These are phyloP conservation scores for Aporophyla nigra DNA, from an alignment of 2,888 invertebrate species.

Conservation along the genomic window DNA sequence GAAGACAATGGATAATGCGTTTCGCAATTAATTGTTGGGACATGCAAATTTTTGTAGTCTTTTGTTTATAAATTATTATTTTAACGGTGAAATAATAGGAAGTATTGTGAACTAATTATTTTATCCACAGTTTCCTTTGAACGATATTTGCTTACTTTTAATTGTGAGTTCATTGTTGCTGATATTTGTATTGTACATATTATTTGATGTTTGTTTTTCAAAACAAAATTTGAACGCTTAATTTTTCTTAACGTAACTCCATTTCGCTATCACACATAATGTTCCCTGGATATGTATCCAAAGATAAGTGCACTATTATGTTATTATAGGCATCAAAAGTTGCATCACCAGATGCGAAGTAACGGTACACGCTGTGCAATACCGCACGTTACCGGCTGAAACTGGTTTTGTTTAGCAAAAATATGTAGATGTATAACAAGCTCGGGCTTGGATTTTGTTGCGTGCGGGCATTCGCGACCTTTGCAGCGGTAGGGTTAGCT, in stretches of 20 bases:
- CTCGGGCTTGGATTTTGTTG: conserved; percentile 71
- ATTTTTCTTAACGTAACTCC: conserved; percentile 3
- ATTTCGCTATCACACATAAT: conserved; percentile 49
- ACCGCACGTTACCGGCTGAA: conserved; percentile 78
- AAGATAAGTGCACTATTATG: conserved; percentile 86
- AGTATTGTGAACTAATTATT: conserved; percentile 65
- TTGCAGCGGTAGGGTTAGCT: conserved; percentile 78
- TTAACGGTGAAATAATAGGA: conserved; percentile 67
- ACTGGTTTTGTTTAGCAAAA: conserved; percentile 87
- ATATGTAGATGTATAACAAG: conserved; percentile 74
- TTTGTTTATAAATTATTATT: conserved; percentile 69
- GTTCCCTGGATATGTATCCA: conserved; percentile 62
- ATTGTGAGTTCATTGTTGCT: conserved; percentile 33
- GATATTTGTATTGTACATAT: conserved; percentile 15
- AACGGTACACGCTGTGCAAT: conserved; percentile 86
- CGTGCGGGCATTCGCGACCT: conserved; percentile 85
- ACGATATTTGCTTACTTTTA: conserved; percentile 14
- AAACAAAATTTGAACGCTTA: not conserved
- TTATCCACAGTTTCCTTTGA: conserved; percentile 53
- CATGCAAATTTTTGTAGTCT: conserved; percentile 81
- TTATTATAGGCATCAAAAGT: conserved; percentile 89
- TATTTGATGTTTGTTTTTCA: not conserved
- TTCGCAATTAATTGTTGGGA: conserved; percentile 83
- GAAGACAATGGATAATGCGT: conserved; percentile 88
- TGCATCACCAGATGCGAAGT: conserved; percentile 86